phyloP scores from a whole-genome alignment of 2,113 vertebrate species.

The Colaptes auratus region DNA sequence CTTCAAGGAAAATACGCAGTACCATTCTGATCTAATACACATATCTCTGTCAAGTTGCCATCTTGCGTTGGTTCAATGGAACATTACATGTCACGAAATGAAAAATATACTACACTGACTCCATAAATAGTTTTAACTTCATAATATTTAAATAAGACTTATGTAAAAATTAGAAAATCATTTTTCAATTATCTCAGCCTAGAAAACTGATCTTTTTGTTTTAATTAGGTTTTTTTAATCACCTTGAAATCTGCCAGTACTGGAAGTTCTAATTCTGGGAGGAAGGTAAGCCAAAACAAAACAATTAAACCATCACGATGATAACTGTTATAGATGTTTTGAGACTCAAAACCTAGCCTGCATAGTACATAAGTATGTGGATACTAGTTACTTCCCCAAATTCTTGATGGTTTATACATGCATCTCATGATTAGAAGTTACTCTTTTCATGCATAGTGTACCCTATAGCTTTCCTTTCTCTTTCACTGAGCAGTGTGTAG shows the following conservation, averaged over 20 bases:
- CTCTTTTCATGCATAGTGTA: background rate
- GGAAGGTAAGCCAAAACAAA: background rate
- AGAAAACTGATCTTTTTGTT: background rate
- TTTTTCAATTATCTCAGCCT: background rate
- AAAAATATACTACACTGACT: background rate
- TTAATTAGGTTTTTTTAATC: too few species aligned
- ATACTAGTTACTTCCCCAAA: background rate
- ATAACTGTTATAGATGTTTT: background rate
- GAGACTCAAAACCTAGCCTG: background rate
- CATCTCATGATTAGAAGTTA: background rate
- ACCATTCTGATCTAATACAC: background rate
- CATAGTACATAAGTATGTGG: background rate
- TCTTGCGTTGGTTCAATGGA: background rate
- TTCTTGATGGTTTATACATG: background rate
- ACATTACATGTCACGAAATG: background rate
- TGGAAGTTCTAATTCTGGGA: background rate
- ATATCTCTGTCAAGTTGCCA: background rate
- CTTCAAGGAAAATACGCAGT: conserved; percentile 15
- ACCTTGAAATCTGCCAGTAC: background rate
- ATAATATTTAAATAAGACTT: background rate
- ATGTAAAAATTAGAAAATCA: background rate
- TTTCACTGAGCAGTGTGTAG: background rate
- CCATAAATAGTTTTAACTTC: background rate
- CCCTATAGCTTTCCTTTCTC: background rate
- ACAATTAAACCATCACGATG: background rate